Evolutionary conservation across 2,113 vertebrate species (phyloP), one percentile per base, ranked within the genome.

Genomic region (Tichodroma muraria): DNA sequence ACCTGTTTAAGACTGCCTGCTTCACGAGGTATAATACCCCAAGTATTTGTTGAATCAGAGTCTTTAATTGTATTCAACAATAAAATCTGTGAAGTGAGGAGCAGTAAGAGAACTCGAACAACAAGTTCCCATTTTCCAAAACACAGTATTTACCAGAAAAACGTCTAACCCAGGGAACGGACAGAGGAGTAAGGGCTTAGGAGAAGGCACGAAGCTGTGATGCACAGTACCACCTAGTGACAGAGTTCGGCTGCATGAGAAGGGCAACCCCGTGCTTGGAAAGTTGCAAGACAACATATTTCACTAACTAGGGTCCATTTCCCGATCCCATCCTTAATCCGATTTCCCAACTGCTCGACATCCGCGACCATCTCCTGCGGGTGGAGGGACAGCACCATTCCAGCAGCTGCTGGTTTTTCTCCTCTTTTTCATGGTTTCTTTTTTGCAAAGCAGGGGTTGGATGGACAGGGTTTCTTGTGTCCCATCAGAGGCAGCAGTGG

Each of bases 211-310:
- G 0, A 95, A 96, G 95, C 85, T 66, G 72, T 57, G 93, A 95
- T 91, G 76, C 93, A 97, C 93, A 97, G 94, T 96, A 97, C 96
- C 95, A 96, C 89, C 96, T 97, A 97, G 95, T 96, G 96, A 94
- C 95, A 85, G 84, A 96, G 92, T 76, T 53, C 6, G 27, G 92
- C 75, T 96, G 60, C 81, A 20, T 21, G 53, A 78, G 66, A 83
- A 92, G 88, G 86, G 70, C 80, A 89, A 15, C 25, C 28, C 52
- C 0, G 0, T 1, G 0, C 45, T 53, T 47, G 18, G 25, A 22
- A 89, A 89, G 5, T 33, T 44, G n/a, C n/a, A n/a, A n/a, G n/a
- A n/a, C n/a, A n/a, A n/a, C n/a, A n/a, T n/a, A n/a, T n/a, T n/a
- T n/a, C n/a, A n/a, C n/a, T n/a, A n/a, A n/a, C n/a, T 49, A 82